Evolutionary conservation across 2,113 vertebrate species (phyloP).

Genomic region (Neogale vison): DNA sequence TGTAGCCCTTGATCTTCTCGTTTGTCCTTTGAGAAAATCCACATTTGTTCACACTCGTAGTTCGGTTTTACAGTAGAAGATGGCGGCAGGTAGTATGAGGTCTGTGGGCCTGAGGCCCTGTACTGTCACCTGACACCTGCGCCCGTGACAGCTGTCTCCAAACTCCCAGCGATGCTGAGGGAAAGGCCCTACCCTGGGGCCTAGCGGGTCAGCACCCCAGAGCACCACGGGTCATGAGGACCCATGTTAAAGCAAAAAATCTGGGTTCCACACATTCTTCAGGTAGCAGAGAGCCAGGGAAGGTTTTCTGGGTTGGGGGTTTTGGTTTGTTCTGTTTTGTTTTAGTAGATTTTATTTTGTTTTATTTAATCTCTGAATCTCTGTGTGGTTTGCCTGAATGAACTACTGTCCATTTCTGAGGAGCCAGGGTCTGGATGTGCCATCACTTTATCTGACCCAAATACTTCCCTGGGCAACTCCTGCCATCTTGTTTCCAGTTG

Average conservation of each 20-base stretch:
- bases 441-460: constrained; percentile 62
- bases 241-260: constrained; percentile 45
- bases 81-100: background rate
- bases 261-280: constrained; percentile 63
- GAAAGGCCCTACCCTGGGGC: background rate
- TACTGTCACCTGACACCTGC: constrained; percentile 51
- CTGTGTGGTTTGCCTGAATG: constrained; percentile 76
- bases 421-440: constrained; percentile 66
- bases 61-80: constrained; percentile 69
- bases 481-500: background rate
- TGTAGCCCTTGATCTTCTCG: constrained; percentile 56
- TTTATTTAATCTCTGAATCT: constrained; percentile 77
- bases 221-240: background rate
- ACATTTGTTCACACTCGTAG: constrained; percentile 73
- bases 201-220: background rate
- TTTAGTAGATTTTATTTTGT: constrained; percentile 50
- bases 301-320: constrained; percentile 46
- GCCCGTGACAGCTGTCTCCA: constrained; percentile 52
- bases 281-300: constrained; percentile 68
- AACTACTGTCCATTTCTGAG: constrained; percentile 39
- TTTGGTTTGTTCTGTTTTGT: background rate
- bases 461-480: constrained; percentile 49
- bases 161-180: background rate
- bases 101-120: constrained; percentile 69
- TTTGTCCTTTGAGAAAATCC: constrained; percentile 73